Base-by-base conservation (phyloP, 1,140 invertebrate species). In the Holotrichia oblita region DNA sequence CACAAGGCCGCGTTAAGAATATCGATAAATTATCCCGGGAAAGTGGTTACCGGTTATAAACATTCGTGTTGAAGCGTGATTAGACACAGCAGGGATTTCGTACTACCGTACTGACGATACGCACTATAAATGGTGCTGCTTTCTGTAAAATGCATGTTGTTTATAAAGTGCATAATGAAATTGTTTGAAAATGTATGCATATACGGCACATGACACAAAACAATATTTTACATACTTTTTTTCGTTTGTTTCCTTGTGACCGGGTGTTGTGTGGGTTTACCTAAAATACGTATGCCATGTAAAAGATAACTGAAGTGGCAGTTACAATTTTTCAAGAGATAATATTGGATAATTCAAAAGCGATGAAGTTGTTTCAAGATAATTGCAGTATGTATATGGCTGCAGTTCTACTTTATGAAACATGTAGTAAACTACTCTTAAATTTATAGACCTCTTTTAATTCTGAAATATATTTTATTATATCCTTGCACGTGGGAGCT, bases 51-150 rank as follows among this genome's bases (percentile, higher is more conserved):
- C 61, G 61, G 61, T 69, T 69, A 69, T 69, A 69, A 69, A 69
- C 61, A 69, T 69, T 69, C 61, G 61, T 69, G 61, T 69, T 69
- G 61, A 69, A 69, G 61, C 61, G 61, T 69, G 61, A 69, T 69
- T 69, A 69, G 61, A 34, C 61, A 10, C 61, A 69, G 61, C 61
- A 27, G 61, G 61, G 27, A 69, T 69, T 69, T 69, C 22, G n/a
- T 69, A 69, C 61, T 69, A 69, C 61, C 61, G 61, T 69, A 69
- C 61, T 7, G 7, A 22, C 22, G 61, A 10, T 34, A 69, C 8
- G 20, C 22, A 6, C 20, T 69, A 69, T 34, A 14, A 22, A 24
- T 34, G 61, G 20, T 69, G 22, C 22, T 69, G 2, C 27, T 34
- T 34, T 34, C 27, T 34, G 27, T 34, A 34, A 34, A 34, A 34